These are phyloP conservation scores for Venusia cambrica DNA, from an alignment of 2,888 invertebrate genomes.

Conservation along the genomic window DNA sequence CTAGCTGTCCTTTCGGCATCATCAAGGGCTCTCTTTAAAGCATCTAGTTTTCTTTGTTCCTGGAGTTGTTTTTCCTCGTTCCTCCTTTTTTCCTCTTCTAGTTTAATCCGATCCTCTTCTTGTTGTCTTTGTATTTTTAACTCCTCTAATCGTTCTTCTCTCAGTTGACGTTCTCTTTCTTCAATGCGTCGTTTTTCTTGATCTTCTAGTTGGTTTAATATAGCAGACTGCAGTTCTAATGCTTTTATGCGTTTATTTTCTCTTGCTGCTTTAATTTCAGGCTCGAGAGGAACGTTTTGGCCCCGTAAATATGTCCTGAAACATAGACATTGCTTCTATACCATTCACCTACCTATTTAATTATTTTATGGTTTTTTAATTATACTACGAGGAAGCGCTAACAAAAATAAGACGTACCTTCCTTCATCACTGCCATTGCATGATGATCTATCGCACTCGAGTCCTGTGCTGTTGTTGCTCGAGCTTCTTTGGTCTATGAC, in stretches of 20 bases:
- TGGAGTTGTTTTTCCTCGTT: constrained; percentile 85
- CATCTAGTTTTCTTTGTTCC: constrained; percentile 87
- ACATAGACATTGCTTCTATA: too few relatives aligned
- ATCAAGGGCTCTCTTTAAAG: constrained; percentile 88
- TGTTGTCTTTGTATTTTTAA: constrained; percentile 87
- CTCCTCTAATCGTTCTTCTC: constrained; percentile 92
- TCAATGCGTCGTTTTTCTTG: constrained; percentile 87
- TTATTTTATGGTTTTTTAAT: too few relatives aligned
- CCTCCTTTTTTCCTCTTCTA: constrained; percentile 86
- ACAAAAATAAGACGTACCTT: constrained; percentile 46
- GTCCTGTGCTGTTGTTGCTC: constrained; percentile 60
- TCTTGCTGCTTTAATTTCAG: constrained; percentile 88
- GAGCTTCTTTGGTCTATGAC: constrained; percentile 80
- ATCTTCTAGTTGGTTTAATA: constrained; percentile 92
- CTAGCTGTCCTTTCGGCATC: constrained; percentile 88
- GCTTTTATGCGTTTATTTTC: constrained; percentile 91
- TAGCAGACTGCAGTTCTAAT: constrained; percentile 91
- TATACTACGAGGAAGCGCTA: too few relatives aligned
- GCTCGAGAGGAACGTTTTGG: constrained; percentile 92
- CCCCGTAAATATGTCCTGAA: constrained; percentile 88
- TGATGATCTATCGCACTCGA: constrained; percentile 69
- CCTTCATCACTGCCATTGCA: constrained; percentile 74
- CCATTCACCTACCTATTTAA: too few relatives aligned
- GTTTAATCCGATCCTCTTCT: constrained; percentile 84
- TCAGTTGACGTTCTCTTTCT: constrained; percentile 86